phyloP scores from a whole-genome alignment of 2,888 invertebrate genomes.

The Odontocolon sp. region DNA sequence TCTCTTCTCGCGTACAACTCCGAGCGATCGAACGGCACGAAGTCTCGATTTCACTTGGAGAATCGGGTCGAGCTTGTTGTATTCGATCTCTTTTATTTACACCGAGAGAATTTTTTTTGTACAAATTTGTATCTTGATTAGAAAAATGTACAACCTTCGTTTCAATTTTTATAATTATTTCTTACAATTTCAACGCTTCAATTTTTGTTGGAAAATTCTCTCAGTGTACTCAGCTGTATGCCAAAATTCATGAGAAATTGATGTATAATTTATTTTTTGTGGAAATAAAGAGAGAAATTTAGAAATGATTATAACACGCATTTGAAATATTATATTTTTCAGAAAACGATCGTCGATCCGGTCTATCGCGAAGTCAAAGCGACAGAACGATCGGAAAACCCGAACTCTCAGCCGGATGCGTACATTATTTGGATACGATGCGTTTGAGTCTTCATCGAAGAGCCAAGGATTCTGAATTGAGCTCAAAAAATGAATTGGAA shows the following conservation, averaged over 20 bases:
- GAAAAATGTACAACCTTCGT: no score
- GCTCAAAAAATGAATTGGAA: slow-evolving; percentile 12
- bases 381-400: slow-evolving; percentile 81
- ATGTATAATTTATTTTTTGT: no score
- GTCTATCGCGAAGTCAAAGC: slow-evolving; percentile 79
- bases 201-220: no score
- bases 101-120: no score
- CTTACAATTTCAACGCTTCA: no score
- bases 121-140: no score
- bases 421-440: slow-evolving; percentile 91
- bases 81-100: not conserved
- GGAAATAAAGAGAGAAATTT: no score
- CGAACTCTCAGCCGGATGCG: slow-evolving; percentile 81
- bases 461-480: slow-evolving; percentile 82
- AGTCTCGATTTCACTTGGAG: slow-evolving; percentile 46
- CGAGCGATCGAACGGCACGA: slow-evolving; percentile 19
- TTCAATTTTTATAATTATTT: no score
- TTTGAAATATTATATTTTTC: slow-evolving; percentile 29
- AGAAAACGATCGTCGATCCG: slow-evolving; percentile 62
- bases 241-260: no score
- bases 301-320: no score
- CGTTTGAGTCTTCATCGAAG: slow-evolving; percentile 86
- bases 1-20: not conserved
- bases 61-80: slow-evolving; percentile 44
- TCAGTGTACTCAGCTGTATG: no score